phyloP scores from a whole-genome alignment of 1,140 invertebrate species.

The Mizuhopecten yessoensis region DNA sequence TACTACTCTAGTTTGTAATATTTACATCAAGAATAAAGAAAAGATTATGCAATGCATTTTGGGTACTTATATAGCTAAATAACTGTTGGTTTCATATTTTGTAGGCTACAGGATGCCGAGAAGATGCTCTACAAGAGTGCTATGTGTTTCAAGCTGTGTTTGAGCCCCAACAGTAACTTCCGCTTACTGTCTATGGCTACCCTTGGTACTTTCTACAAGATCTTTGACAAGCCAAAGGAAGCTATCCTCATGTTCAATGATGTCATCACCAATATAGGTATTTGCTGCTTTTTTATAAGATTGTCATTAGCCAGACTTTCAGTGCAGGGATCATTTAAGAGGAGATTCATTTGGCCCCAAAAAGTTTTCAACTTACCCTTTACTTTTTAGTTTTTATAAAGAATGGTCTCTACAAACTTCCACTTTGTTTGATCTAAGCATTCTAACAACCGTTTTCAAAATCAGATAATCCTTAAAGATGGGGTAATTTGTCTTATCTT shows the following conservation, averaged over 20 bases:
- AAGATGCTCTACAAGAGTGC: slow-evolving; percentile 71
- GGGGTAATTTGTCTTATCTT: too few species aligned
- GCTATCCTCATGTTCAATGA: slow-evolving; percentile 75
- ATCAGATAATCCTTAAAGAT: background rate
- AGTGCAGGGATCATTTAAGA: too few species aligned
- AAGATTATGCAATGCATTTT: too few species aligned
- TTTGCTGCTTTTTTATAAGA: too few species aligned
- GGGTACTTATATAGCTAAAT: background rate
- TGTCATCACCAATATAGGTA: slow-evolving; percentile 75
- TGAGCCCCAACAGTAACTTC: slow-evolving; percentile 75
- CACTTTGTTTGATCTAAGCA: slow-evolving; percentile 17
- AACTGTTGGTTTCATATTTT: slow-evolving; percentile 43
- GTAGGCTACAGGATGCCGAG: slow-evolving; percentile 75
- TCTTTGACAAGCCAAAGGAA: slow-evolving; percentile 75
- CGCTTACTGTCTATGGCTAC: slow-evolving; percentile 75
- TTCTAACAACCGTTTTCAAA: background rate
- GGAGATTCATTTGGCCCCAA: too few species aligned
- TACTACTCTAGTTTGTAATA: too few species aligned
- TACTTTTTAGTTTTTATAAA: background rate
- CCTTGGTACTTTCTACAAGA: slow-evolving; percentile 79
- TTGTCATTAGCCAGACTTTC: too few species aligned
- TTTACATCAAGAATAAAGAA: too few species aligned
- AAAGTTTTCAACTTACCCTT: too few species aligned
- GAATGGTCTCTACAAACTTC: background rate
- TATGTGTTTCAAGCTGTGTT: slow-evolving; percentile 76